Evolutionary conservation across 2,113 vertebrate genomes (phyloP).

Genomic region (Onychostoma macrolepis): DNA sequence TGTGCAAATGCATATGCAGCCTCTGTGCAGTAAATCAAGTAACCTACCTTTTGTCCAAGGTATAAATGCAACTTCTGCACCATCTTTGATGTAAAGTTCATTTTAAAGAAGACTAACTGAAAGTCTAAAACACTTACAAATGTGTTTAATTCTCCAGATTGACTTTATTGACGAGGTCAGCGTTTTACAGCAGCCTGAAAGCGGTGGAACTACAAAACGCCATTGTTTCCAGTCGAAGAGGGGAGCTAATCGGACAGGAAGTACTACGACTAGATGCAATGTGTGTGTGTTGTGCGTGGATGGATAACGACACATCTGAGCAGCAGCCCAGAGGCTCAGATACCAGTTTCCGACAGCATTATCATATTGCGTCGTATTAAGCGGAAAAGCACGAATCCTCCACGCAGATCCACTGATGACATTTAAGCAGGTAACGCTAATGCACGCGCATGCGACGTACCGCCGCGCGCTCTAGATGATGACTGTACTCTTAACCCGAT

Average conservation of each 20-base stretch:
- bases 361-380: neutral
- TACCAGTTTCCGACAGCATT: neutral
- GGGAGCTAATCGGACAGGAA: slow-evolving; percentile 49
- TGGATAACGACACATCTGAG: slow-evolving; percentile 50
- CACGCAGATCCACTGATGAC: slow-evolving; percentile 5
- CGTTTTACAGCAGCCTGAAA: neutral
- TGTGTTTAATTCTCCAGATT: neutral
- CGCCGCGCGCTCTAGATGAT: neutral
- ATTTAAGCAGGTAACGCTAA: slow-evolving; percentile 25
- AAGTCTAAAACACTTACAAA: neutral
- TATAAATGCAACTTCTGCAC: neutral
- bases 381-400: neutral
- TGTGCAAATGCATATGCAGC: neutral
- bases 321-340: neutral
- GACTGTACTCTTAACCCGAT: neutral
- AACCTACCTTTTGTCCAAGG: neutral
- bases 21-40: neutral
- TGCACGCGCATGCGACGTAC: neutral
- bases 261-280: slow-evolving; percentile 7
- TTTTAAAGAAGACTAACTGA: neutral
- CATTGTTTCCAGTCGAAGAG: slow-evolving; percentile 43
- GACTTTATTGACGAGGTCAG: slow-evolving; percentile 16
- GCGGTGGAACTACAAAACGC: slow-evolving; percentile 5
- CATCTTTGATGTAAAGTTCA: neutral
- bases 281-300: slow-evolving; percentile 26